phyloP scores from a whole-genome alignment of 2,797 vertebrate species.

The Paramormyrops hopkinsi region DNA sequence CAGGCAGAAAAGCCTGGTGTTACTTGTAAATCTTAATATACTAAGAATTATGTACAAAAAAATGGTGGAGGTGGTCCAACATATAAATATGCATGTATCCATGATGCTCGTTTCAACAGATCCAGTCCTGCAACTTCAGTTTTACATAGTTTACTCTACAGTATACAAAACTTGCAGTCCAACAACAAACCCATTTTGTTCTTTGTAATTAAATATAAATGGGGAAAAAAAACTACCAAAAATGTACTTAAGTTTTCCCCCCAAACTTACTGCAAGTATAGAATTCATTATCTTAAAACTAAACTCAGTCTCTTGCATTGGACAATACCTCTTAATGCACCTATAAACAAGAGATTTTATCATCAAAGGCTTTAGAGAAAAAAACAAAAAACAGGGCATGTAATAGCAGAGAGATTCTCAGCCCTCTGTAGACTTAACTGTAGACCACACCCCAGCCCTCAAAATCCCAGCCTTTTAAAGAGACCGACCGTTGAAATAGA shows the following conservation, averaged over 20 bases:
- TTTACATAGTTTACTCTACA: constrained; percentile 55
- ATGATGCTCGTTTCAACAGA: constrained; percentile 42
- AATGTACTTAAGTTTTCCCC: constrained; percentile 40
- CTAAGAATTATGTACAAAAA: constrained; percentile 45
- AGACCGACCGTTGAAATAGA: neutral
- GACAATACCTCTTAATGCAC: neutral
- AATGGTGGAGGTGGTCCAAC: neutral
- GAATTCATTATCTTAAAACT: constrained; percentile 18
- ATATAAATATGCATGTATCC: constrained; percentile 1
- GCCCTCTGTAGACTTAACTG: neutral
- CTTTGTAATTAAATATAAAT: constrained; percentile 54
- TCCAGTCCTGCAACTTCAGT: constrained; percentile 61
- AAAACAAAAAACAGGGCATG: neutral
- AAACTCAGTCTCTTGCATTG: neutral
- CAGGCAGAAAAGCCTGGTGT: constrained; percentile 38
- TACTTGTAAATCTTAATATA: constrained; percentile 43
- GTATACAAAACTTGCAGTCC: constrained; percentile 67
- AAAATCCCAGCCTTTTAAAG: neutral
- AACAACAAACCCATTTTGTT: constrained; percentile 52
- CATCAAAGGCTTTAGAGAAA: neutral
- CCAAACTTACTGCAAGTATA: constrained; percentile 33
- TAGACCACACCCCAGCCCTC: neutral
- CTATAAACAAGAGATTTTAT: neutral
- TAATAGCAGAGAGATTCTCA: neutral
- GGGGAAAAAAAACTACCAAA: constrained; percentile 36